Evolutionary conservation across 1,140 invertebrate species (phyloP).

Genomic region (Leptinotarsa texana): DNA sequence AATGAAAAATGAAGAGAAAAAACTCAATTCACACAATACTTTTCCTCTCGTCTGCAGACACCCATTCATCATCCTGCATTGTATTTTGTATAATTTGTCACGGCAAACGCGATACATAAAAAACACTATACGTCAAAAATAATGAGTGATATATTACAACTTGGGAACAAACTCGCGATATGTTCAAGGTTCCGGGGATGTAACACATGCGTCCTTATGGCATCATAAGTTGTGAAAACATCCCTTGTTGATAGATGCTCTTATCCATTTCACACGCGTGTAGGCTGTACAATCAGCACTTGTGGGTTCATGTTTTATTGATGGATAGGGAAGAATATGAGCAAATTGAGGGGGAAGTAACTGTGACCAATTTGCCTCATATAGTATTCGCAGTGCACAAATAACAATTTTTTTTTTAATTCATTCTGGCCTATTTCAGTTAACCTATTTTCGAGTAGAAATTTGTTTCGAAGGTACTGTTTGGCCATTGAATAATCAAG

Average conservation of each 20-base stretch:
- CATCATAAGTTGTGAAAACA: background rate
- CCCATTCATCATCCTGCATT: background rate
- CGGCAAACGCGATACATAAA: slow-evolving; percentile 9
- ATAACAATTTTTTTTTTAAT: too few relatives aligned
- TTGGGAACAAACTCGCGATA: background rate
- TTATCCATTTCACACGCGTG: slow-evolving; percentile 17
- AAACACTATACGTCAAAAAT: slow-evolving; percentile 8
- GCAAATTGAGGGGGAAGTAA: too few relatives aligned
- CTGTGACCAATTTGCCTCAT: too few relatives aligned
- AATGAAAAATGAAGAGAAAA: background rate
- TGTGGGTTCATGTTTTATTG: slow-evolving; percentile 16
- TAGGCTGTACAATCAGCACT: slow-evolving; percentile 13
- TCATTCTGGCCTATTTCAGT: too few relatives aligned
- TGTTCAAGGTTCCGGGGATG: slow-evolving; percentile 17
- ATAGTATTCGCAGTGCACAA: too few relatives aligned
- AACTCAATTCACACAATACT: background rate
- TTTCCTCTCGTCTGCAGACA: background rate
- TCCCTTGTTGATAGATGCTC: slow-evolving; percentile 18
- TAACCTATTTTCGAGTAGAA: too few relatives aligned
- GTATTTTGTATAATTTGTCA: slow-evolving; percentile 13
- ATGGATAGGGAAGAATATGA: background rate
- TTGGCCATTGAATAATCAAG: too few relatives aligned
- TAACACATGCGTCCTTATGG: slow-evolving; percentile 16
- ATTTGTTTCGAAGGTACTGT: too few relatives aligned
- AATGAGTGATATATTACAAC: slow-evolving; percentile 20